Percentiles rank a stretch among this genome's conserved stretches.
Evolutionary conservation across 2,888 invertebrate species (phyloP).

Genomic region (Drosophila acutilabella): DNA sequence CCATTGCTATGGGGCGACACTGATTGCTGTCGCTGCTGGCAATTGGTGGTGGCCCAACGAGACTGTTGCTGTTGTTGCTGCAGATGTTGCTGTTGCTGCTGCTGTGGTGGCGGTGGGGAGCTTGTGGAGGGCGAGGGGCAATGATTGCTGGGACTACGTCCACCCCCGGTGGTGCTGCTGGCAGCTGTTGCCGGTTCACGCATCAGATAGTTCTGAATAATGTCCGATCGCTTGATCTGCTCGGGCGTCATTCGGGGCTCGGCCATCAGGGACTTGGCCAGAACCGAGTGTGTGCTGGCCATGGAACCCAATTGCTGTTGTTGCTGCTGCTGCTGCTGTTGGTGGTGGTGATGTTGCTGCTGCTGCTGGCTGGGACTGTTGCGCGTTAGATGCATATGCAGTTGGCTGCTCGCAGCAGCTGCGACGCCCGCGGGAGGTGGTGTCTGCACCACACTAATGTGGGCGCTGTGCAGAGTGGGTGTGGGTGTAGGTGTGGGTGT

Average conservation of each 20-base stretch:
- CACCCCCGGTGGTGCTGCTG: slow-evolving; percentile 70
- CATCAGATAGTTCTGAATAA: slow-evolving; percentile 96
- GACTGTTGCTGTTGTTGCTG: slow-evolving; percentile 71
- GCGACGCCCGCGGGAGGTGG: slow-evolving; percentile 65
- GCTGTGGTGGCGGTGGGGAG: slow-evolving; percentile 84
- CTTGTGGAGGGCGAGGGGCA: slow-evolving; percentile 83
- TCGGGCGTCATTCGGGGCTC: slow-evolving; percentile 97
- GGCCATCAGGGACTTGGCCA: slow-evolving; percentile 95
- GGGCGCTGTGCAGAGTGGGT: slow-evolving; percentile 30
- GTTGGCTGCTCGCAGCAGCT: slow-evolving; percentile 84
- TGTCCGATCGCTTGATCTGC: slow-evolving; percentile 95
- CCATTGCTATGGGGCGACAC: slow-evolving; percentile 84
- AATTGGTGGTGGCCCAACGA: slow-evolving; percentile 86
- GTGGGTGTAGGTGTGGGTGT: too few relatives aligned
- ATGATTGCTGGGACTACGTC: slow-evolving; percentile 80
- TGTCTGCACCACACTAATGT: slow-evolving; percentile 60
- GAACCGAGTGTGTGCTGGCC: slow-evolving; percentile 94
- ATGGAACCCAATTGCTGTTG: slow-evolving; percentile 85
- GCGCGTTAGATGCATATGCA: slow-evolving; percentile 87
- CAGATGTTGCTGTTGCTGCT: slow-evolving; percentile 84
- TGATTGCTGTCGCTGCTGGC: slow-evolving; percentile 85
- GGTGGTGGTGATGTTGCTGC: slow-evolving; percentile 74
- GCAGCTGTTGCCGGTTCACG: slow-evolving; percentile 86
- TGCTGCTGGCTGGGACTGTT: slow-evolving; percentile 80
- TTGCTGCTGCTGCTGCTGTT: slow-evolving; percentile 37